Conservation (phyloP, 2,797 vertebrate genomes). For the Loris lydekkerianus region DNA sequence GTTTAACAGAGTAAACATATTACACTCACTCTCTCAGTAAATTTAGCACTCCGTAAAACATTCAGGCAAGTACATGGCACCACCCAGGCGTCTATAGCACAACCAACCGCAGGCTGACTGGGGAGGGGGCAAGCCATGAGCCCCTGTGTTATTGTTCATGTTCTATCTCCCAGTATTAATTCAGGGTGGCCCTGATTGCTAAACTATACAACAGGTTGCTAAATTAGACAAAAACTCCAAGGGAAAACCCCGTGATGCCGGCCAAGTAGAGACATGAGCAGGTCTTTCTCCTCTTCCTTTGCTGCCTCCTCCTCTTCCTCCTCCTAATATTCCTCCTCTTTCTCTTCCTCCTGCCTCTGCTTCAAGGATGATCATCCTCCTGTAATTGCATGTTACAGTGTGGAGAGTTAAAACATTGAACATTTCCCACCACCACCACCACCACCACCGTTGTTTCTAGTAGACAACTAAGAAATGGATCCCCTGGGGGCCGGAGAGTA, state of each 20-base stretch:
- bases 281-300: not conserved
- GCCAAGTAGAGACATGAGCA: not conserved
- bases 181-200: not conserved
- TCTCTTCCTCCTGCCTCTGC: not conserved
- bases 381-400: no score
- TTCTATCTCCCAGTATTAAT: not conserved
- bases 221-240: not conserved
- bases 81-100: fast-evolving
- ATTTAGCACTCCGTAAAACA: not conserved
- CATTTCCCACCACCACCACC: no score
- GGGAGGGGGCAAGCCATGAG: fast-evolving
- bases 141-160: fast-evolving
- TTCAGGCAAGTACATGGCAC: not conserved
- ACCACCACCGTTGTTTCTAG: no score
- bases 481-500: not conserved
- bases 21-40: not conserved
- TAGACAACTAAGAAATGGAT: not conserved
- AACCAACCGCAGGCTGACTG: fast-evolving
- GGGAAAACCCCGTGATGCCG: not conserved
- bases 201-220: no score
- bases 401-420: not conserved
- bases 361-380: not conserved
- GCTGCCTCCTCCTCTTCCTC: no score
- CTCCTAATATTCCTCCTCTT: not conserved
- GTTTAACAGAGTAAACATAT: not conserved